Evolutionary conservation across 2,888 invertebrate species (phyloP).

Genomic region (Darwinula stevensoni): DNA sequence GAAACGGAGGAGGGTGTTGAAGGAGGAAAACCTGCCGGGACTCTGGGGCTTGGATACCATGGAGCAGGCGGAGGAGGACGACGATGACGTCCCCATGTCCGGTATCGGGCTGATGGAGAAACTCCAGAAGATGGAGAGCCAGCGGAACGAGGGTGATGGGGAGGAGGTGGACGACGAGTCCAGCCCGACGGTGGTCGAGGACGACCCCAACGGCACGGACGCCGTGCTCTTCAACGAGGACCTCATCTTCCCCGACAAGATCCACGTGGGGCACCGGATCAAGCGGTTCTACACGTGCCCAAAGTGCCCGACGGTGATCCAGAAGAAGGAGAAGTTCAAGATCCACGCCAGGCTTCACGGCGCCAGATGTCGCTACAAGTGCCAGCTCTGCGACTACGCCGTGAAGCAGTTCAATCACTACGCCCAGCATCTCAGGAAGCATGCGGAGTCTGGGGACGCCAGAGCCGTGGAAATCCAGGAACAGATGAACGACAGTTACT

Average conservation of each 20-base stretch:
- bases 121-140: too few relatives aligned
- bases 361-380: slow-evolving; percentile 47
- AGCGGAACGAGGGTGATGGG: too few relatives aligned
- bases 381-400: slow-evolving; percentile 57
- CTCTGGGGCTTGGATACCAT: too few relatives aligned
- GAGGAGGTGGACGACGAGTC: slow-evolving; percentile 14
- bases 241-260: slow-evolving; percentile 38
- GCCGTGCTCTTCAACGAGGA: too few relatives aligned
- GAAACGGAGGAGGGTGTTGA: slow-evolving; percentile 7
- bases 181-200: slow-evolving; percentile 24
- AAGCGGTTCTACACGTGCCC: slow-evolving; percentile 51
- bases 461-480: slow-evolving; percentile 11
- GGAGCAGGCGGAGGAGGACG: background rate
- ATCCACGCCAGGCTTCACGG: slow-evolving; percentile 53
- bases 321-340: slow-evolving; percentile 52
- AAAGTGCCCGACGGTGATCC: slow-evolving; percentile 62
- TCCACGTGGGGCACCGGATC: slow-evolving; percentile 36
- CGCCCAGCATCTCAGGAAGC: slow-evolving; percentile 48
- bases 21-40: slow-evolving; percentile 5
- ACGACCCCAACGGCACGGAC: too few relatives aligned
- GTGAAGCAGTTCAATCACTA: slow-evolving; percentile 60
- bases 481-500: slow-evolving; percentile 7
- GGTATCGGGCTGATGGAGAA: too few relatives aligned
- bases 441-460: too few relatives aligned
- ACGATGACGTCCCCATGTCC: slow-evolving; percentile 9